Evolutionary conservation across 2,797 vertebrate species (phyloP), one percentile per base, ranked within the genome.

Genomic region (Hafferia zeledoni): DNA sequence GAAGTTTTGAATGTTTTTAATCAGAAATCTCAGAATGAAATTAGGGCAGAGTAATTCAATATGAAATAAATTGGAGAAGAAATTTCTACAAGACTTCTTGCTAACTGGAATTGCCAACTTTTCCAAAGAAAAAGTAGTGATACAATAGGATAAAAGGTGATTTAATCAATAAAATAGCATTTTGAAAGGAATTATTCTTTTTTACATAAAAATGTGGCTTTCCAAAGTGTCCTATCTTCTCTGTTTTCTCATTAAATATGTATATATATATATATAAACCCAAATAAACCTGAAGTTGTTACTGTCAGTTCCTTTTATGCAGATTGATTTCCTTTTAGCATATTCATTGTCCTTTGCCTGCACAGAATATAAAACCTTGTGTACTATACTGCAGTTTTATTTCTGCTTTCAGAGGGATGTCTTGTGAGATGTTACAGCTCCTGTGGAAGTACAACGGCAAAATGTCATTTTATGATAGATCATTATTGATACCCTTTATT

Each of bases 261-360:
- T 41, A 41, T 39, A 65, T 67, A 72, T 24, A 13, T 13, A 11
- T 5, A 7, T 23, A 11, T 52, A 70, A 59, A 28, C 2, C 24
- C 43, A 70, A 88, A 67, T 41, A 70, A 70, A 55, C 61, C 39
- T 69, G 65, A 69, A 86, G 70, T 90, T 88, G 24, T 64, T 88
- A 69, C 60, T 93, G 50, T 79, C 90, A 88, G 28, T 67, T 79
- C 50, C 88, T 90, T 90, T 84, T 82, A 88, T 91, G 77, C 74
- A 91, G 84, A 93, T 78, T 68, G 76, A 94, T 95, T 91, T 96
- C 85, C 87, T 96, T 95, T 96, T 96, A 95, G 95, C 81, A 88
- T 96, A 86, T 96, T 96, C 97, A 94, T 94, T 96, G 89, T 86
- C 92, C 92, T 96, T 96, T 96, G 95, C 96, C 80, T 92, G 89